phyloP scores from a whole-genome alignment of 2,113 vertebrate species.

The Microcebus ravelobensis region DNA sequence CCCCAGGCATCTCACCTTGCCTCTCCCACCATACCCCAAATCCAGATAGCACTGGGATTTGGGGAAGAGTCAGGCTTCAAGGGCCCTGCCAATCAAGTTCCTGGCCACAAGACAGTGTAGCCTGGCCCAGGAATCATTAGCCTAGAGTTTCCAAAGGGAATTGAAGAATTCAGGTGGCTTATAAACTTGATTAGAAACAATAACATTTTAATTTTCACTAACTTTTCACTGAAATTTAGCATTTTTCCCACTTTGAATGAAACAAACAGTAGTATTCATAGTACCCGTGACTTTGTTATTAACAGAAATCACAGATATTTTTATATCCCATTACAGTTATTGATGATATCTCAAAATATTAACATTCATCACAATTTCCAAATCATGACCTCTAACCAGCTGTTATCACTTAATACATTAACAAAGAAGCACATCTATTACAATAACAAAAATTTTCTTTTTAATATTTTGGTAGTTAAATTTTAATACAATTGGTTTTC shows the following conservation, averaged over 20 bases:
- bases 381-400: neutral
- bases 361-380: neutral
- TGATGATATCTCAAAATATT: neutral
- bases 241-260: neutral
- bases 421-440: neutral
- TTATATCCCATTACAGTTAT: neutral
- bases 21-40: neutral
- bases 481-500: neutral
- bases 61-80: no score
- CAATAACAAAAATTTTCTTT: neutral
- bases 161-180: neutral
- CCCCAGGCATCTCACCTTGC: neutral
- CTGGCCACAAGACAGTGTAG: neutral
- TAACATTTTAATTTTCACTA: neutral
- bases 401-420: neutral
- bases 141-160: neutral
- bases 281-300: neutral
- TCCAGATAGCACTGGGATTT: fast-evolving
- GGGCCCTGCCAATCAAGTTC: neutral
- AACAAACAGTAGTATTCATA: neutral
- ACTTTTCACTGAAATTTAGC: constrained; percentile 6
- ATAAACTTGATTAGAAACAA: neutral
- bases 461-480: neutral
- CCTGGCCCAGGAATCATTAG: neutral
- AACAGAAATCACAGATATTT: neutral